Evolutionary conservation across 2,888 invertebrate genomes (phyloP).

Genomic region (Sesia bembeciformis): DNA sequence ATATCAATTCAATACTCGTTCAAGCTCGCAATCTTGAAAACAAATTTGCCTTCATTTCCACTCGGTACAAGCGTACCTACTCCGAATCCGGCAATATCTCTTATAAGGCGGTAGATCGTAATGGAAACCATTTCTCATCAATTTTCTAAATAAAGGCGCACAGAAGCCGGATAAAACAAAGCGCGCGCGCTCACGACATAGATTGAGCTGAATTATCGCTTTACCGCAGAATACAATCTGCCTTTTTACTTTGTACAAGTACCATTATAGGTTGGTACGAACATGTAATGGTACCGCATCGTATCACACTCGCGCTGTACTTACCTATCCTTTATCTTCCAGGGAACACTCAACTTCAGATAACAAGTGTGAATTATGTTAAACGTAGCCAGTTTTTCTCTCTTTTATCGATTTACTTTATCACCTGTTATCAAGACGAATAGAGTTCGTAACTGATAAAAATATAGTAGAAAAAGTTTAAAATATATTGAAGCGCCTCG

Average conservation of each 20-base stretch:
- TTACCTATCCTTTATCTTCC: not conserved
- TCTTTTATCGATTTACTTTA: conserved; percentile 54
- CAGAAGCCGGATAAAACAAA: conserved; percentile 73
- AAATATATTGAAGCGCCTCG: not conserved
- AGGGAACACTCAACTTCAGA: conserved; percentile 19
- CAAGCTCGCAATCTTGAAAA: conserved; percentile 68
- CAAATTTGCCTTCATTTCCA: conserved; percentile 73
- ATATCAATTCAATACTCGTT: conserved; percentile 64
- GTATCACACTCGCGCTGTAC: not conserved
- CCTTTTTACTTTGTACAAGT: conserved; percentile 16
- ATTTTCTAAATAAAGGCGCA: conserved; percentile 74
- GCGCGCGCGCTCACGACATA: conserved; percentile 71
- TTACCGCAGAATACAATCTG: conserved; percentile 74
- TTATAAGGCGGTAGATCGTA: conserved; percentile 60
- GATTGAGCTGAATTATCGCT: conserved; percentile 74
- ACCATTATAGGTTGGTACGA: conserved; percentile 1
- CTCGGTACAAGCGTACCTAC: conserved; percentile 49
- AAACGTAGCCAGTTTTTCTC: conserved; percentile 54
- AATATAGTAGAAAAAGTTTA: not conserved
- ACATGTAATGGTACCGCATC: not conserved
- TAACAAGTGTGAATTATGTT: conserved; percentile 66
- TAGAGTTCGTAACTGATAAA: not conserved
- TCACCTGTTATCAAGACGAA: conserved; percentile 18
- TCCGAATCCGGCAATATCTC: conserved; percentile 55
- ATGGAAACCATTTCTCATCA: conserved; percentile 75